Percentiles rank a stretch among this genome's conserved stretches.
phyloP scores from a whole-genome alignment of 2,797 vertebrate species.

The Pachyuromys duprasi region DNA sequence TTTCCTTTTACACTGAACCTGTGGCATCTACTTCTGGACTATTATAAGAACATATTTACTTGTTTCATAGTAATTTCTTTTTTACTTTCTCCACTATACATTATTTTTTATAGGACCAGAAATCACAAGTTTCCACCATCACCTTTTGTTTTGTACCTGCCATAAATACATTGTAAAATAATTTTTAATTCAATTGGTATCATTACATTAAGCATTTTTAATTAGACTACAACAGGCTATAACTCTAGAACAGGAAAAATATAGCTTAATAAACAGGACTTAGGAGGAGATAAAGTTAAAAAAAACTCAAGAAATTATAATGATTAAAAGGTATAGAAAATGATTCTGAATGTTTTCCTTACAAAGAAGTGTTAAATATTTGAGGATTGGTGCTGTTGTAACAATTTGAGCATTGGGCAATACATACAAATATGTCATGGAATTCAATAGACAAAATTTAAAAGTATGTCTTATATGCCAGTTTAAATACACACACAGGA shows the following conservation, averaged over 20 bases:
- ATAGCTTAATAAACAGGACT: neutral
- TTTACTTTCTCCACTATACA: neutral
- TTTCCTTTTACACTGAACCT: neutral
- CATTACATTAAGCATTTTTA: neutral
- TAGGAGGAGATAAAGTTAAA: neutral
- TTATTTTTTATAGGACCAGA: neutral
- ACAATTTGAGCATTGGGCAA: neutral
- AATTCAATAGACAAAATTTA: neutral
- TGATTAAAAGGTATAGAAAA: neutral
- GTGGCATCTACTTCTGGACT: neutral
- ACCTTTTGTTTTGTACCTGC: neutral
- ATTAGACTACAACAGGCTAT: neutral
- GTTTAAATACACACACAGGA: neutral
- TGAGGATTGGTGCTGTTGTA: neutral
- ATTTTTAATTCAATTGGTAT: neutral
- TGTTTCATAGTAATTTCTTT: neutral
- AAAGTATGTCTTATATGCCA: neutral
- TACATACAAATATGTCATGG: neutral
- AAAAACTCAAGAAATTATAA: neutral
- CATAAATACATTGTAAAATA: neutral
- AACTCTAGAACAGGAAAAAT: neutral
- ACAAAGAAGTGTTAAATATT: neutral
- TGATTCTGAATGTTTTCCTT: neutral
- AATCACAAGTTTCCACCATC: neutral
- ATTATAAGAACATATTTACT: neutral